A percentile compares a stretch with the other conserved stretches of the same genome.
Evolutionary conservation across 2,797 vertebrate genomes (phyloP).

Genomic region (Semaprochilodus insignis): DNA sequence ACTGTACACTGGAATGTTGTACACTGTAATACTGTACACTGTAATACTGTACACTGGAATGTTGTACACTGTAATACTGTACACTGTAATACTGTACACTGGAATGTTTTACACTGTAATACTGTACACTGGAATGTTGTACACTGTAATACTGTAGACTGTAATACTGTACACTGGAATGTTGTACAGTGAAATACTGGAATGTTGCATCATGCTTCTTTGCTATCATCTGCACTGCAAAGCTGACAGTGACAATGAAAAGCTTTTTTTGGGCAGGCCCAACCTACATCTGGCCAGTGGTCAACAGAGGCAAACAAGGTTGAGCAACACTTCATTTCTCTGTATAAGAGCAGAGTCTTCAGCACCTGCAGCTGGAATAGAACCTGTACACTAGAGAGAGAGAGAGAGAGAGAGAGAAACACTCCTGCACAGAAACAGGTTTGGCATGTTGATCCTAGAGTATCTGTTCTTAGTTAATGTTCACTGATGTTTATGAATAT

Average conservation of each 20-base stretch:
- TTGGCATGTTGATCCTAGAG: background rate
- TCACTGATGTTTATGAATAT: background rate
- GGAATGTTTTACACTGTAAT: too few relatives aligned
- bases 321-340: background rate
- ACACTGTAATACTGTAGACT: too few relatives aligned
- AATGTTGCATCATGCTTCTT: background rate
- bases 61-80: too few relatives aligned
- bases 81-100: too few relatives aligned
- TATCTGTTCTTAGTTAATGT: background rate
- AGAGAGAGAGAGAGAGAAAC: background rate
- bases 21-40: too few relatives aligned
- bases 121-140: too few relatives aligned
- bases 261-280: background rate
- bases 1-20: too few relatives aligned
- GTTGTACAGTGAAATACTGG: too few relatives aligned
- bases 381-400: background rate
- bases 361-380: background rate
- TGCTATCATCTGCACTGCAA: constrained; percentile 7
- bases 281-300: background rate
- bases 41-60: too few relatives aligned
- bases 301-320: background rate
- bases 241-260: background rate
- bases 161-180: too few relatives aligned
- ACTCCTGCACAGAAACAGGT: constrained; percentile 1
- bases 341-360: background rate